Base-by-base conservation (phyloP, 1,140 invertebrate species). In the Papilio machaon region DNA sequence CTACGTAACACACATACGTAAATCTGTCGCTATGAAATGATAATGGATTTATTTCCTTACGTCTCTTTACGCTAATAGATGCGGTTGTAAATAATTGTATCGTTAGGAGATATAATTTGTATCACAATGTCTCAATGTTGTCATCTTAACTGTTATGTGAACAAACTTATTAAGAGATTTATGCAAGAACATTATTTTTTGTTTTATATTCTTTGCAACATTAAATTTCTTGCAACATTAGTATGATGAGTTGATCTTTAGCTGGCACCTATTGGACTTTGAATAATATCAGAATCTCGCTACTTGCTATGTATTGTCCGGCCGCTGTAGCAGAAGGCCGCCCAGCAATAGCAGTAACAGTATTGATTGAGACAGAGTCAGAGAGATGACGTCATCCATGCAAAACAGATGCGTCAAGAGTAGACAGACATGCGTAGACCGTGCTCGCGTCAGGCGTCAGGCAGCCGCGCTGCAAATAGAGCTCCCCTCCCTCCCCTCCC, bases 11-110 rank as follows among this genome's bases (percentile, higher is more conserved):
- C 10, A 64, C 8, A 8, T 64, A 64, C 13, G 52, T 54, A 30
- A 10, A 64, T n/a, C n/a, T 60, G 58, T 30, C 23, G 23, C 23
- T 30, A 67, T 67, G 30, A 23, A 67, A 67, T 35, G 9, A 67
- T 70, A 35, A 38, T 70, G 64, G 30, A 38, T 35, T 70, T 70
- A 70, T 70, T 70, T 70, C 1, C 4, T 35, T 70, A 70, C 64
- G 64, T 70, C 3, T 70, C 30, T 15, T 13, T 70, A 35, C 35
- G 11, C 6, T 17, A 15, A 19, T 58, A 58, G 54, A n/a, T 58
- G 54, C n/a, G 54, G 54, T 58, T 58, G 38, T 58, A 49, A 49
- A 9, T 49, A 58, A 58, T 58, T 0, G 8, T 10, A 58, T 19
- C n/a, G 54, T 58, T 58, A 58, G 17, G 17, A 58, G n/a, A 58